These are phyloP conservation scores for Monochamus saltuarius DNA, from an alignment of 1,140 invertebrate genomes.

Conservation along the genomic window DNA sequence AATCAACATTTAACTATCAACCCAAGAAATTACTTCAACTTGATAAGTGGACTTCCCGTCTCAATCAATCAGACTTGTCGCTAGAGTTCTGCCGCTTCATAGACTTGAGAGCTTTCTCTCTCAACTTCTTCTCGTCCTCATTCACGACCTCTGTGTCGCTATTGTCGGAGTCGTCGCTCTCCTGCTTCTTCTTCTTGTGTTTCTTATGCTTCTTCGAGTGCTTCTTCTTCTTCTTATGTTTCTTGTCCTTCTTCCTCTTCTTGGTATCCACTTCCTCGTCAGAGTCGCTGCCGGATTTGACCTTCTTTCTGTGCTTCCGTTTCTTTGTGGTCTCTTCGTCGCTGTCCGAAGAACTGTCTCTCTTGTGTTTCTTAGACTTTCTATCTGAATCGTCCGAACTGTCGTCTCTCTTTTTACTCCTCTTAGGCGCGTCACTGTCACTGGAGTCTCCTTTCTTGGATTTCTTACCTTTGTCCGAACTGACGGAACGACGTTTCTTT, in stretches of 20 bases:
- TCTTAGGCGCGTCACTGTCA: slow-evolving; percentile 55
- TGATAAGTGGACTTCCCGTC: neutral
- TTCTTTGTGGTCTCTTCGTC: slow-evolving; percentile 54
- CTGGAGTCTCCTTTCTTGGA: slow-evolving; percentile 54
- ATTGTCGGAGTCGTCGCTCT: slow-evolving; percentile 62
- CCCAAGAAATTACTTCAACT: too few relatives aligned
- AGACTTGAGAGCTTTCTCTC: slow-evolving; percentile 80
- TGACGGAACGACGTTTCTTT: slow-evolving; percentile 48
- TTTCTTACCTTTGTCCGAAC: slow-evolving; percentile 53
- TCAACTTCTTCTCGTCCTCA: slow-evolving; percentile 83
- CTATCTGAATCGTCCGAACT: slow-evolving; percentile 51
- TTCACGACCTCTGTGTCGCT: slow-evolving; percentile 62
- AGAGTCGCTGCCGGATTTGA: slow-evolving; percentile 51
- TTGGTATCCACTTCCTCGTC: slow-evolving; percentile 70
- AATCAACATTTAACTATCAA: too few relatives aligned
- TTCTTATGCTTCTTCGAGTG: slow-evolving; percentile 67
- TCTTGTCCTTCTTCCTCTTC: slow-evolving; percentile 69
- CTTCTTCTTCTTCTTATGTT: slow-evolving; percentile 71
- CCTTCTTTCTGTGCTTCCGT: slow-evolving; percentile 44
- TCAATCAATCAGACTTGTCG: slow-evolving; percentile 48
- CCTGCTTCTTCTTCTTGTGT: slow-evolving; percentile 66
- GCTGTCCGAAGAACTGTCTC: slow-evolving; percentile 68
- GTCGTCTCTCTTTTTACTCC: slow-evolving; percentile 53
- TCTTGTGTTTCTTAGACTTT: slow-evolving; percentile 65
- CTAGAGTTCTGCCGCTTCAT: slow-evolving; percentile 61